Evolutionary conservation across 2,797 vertebrate genomes (phyloP).

Genomic region (Coregonus sp.): DNA sequence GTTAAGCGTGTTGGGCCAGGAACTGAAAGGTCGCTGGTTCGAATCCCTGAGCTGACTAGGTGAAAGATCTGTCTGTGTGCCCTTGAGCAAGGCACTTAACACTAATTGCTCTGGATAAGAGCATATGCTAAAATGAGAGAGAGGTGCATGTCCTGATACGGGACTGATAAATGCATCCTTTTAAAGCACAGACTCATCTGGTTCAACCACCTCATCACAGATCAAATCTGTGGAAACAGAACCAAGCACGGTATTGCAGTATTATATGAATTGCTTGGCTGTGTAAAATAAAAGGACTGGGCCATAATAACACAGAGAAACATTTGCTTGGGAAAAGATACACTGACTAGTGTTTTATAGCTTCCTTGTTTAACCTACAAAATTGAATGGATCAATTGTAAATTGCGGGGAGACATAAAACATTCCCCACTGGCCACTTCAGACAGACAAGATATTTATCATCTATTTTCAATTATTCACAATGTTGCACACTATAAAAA

Average conservation of each 20-base stretch:
- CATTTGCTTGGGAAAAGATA: conserved; percentile 39
- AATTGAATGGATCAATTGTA: neutral
- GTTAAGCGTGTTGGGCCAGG: no score
- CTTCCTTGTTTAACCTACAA: neutral
- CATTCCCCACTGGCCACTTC: neutral
- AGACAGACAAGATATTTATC: neutral
- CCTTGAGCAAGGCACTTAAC: no score
- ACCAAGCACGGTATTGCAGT: neutral
- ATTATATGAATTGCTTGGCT: conserved; percentile 36
- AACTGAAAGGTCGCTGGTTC: no score
- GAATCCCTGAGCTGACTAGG: no score
- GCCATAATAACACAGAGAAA: conserved; percentile 30
- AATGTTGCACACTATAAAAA: neutral
- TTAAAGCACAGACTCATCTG: neutral
- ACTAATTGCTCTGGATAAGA: no score
- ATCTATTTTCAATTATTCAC: neutral
- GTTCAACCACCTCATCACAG: neutral
- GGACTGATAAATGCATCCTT: neutral
- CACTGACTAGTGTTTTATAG: conserved; percentile 5
- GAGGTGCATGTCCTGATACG: neutral
- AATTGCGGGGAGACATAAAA: neutral
- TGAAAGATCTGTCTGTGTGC: no score
- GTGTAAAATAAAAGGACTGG: conserved; percentile 27
- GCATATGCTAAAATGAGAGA: neutral
- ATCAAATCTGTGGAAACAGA: no score